A percentile compares a stretch with the other conserved stretches of the same genome.
Conservation (phyloP, 2,797 vertebrate species). For the Apogon hyalosoma region DNA sequence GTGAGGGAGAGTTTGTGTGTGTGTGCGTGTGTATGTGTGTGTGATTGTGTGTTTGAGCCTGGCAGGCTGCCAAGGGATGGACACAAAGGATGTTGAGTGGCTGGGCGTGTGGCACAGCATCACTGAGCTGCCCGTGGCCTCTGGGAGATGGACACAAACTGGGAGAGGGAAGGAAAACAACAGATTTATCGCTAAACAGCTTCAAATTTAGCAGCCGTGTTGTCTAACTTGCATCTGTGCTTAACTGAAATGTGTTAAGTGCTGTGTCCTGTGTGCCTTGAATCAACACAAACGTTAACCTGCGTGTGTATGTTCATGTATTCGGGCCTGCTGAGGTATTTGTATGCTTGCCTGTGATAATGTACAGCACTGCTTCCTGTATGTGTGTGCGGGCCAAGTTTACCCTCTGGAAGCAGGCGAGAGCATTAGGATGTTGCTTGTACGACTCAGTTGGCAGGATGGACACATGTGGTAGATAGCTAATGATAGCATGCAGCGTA, state of each 20-base stretch:
- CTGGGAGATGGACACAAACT: slow-evolving; percentile 62
- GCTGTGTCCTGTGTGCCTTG: not conserved
- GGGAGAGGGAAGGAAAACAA: slow-evolving; percentile 35
- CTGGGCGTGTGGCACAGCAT: slow-evolving; percentile 78
- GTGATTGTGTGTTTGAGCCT: slow-evolving; percentile 36
- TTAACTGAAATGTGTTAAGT: not conserved
- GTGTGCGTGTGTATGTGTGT: slow-evolving; percentile 36
- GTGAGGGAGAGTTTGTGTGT: slow-evolving; percentile 21
- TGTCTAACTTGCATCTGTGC: not conserved
- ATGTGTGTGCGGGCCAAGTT: slow-evolving; percentile 49
- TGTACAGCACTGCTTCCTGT: slow-evolving; percentile 26
- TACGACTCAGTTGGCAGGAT: slow-evolving; percentile 69
- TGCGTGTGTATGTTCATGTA: not conserved
- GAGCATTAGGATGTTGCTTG: slow-evolving; percentile 73
- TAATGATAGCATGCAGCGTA: slow-evolving; percentile 81
- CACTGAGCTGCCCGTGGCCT: slow-evolving; percentile 68
- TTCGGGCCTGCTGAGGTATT: slow-evolving; percentile 4
- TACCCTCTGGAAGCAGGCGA: slow-evolving; percentile 63
- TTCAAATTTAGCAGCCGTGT: not conserved
- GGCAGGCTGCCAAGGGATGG: slow-evolving; percentile 71
- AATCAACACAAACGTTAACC: slow-evolving; percentile 3
- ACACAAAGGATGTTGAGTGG: slow-evolving; percentile 79
- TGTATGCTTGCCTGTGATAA: slow-evolving; percentile 47
- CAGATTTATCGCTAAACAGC: slow-evolving; percentile 10
- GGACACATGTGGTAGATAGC: slow-evolving; percentile 76